phyloP scores from a whole-genome alignment of 2,888 invertebrate genomes.

The Endomychus coccineus region DNA sequence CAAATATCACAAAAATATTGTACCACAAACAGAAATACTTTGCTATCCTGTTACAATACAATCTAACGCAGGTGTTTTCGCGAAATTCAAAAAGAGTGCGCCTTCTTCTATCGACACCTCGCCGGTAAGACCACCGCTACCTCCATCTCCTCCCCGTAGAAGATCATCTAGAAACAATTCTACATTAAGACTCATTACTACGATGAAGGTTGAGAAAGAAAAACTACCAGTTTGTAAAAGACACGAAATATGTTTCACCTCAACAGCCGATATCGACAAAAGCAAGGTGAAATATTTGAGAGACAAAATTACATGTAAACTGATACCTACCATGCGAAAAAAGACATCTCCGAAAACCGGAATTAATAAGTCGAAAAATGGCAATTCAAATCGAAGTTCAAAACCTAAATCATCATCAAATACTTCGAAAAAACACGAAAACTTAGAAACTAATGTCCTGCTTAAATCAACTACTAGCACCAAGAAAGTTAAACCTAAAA shows the following conservation, averaged over 20 bases:
- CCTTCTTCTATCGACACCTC: conserved; percentile 43
- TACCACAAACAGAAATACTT: conserved; percentile 50
- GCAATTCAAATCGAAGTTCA: no score
- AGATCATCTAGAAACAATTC: conserved; percentile 67
- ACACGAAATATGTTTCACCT: conserved; percentile 48
- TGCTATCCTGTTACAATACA: conserved; percentile 53
- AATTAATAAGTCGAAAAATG: not conserved
- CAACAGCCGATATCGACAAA: conserved; percentile 36
- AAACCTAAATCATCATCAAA: not conserved
- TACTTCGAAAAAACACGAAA: not conserved
- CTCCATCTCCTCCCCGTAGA: conserved; percentile 69
- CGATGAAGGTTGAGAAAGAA: conserved; percentile 41
- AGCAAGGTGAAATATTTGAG: conserved; percentile 55
- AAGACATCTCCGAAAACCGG: conserved; percentile 12
- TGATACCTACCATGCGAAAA: conserved; percentile 37
- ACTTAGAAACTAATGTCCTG: not conserved
- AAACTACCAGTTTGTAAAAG: conserved; percentile 37
- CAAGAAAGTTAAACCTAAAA: conserved; percentile 7
- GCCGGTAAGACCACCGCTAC: conserved; percentile 39
- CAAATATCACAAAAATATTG: conserved; percentile 47
- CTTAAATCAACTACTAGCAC: not conserved
- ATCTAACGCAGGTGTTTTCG: conserved; percentile 47
- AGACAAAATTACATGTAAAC: conserved; percentile 55
- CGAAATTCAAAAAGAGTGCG: conserved; percentile 53
- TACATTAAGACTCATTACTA: conserved; percentile 58